phyloP scores from a whole-genome alignment of 2,888 invertebrate species.

The Elegia similella region DNA sequence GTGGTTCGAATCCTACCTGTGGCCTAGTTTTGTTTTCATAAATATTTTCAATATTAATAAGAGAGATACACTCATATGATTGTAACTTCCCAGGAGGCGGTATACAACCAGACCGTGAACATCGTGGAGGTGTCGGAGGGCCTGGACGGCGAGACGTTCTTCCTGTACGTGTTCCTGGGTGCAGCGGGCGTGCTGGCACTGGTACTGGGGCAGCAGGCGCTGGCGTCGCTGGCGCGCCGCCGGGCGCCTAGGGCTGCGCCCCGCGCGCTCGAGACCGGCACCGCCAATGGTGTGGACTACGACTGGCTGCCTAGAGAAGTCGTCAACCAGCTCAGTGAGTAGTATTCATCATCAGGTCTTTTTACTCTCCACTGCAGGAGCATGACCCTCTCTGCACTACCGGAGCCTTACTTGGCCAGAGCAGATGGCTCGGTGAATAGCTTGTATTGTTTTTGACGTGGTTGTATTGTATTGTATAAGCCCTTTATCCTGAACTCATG shows the following conservation, averaged over 20 bases:
- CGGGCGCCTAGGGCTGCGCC: conserved; percentile 80
- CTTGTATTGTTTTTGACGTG: too few relatives aligned
- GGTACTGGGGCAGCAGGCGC: conserved; percentile 93
- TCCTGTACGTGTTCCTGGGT: conserved; percentile 96
- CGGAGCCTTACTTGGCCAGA: too few relatives aligned
- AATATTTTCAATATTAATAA: neutral
- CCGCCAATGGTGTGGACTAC: conserved; percentile 96
- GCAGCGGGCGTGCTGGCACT: conserved; percentile 93
- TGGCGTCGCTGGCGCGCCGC: conserved; percentile 91
- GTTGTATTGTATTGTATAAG: too few relatives aligned
- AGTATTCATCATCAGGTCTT: neutral
- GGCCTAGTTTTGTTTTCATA: too few relatives aligned
- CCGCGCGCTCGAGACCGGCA: conserved; percentile 93
- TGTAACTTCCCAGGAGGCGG: conserved; percentile 87
- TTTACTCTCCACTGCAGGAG: too few relatives aligned
- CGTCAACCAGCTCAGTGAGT: conserved; percentile 91
- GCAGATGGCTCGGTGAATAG: too few relatives aligned
- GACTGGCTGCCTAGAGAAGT: conserved; percentile 98
- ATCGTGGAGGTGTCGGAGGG: conserved; percentile 98
- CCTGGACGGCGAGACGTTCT: conserved; percentile 98
- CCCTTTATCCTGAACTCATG: too few relatives aligned
- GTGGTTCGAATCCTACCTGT: too few relatives aligned
- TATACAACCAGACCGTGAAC: conserved; percentile 98
- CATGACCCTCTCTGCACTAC: too few relatives aligned
- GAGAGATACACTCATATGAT: too few relatives aligned